Base-by-base conservation (phyloP, 2,113 vertebrate genomes). In the Alaudala cheleensis region DNA sequence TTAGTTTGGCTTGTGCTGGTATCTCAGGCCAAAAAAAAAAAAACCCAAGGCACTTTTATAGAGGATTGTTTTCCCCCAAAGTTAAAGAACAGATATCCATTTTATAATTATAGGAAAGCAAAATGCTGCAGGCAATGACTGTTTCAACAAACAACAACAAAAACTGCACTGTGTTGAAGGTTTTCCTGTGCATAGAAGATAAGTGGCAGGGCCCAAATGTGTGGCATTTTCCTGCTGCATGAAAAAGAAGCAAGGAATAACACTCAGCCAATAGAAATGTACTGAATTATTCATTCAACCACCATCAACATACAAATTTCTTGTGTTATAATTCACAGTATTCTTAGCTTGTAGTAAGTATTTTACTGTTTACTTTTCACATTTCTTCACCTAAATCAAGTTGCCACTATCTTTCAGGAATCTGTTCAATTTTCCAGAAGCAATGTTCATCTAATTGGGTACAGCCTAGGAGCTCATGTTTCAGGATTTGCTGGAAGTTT, bases 401-500 rank as follows among this genome's bases (percentile, higher is more conserved):
- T 24, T 57, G 33, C 53, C 19, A 5, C 80, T 97, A 7, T 96
- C 96, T 98, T 97, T 67, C 97, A 99, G 99, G 98, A 98, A 74
- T 94, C 97, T 14, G 87, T 94, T 92, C 96, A 97, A 11, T 98
- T 98, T 92, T 97, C 99, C 90, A 95, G 96, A 66, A 98, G 96
- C 92, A 98, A 98, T 6, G 98, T 93, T 90, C 99, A 99, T 95
- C 96, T 99, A 90, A 99, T 99, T 69, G 99, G 99, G 50, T 99
- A 99, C 97, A 99, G 99, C 97, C 98, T 99, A 25, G 99, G 99
- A 3, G 99, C 99, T 77, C 99, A 99, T 39, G 98, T 99, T 86
- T 98, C 99, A 50, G 99, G 99, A 93, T 99, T 99, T 95, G 99
- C 99, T 40, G 99, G 99, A 91, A 99, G 98, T 85, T 98, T 96